Base-by-base conservation (phyloP, 2,888 invertebrate genomes). In the Tridacna gigas region DNA sequence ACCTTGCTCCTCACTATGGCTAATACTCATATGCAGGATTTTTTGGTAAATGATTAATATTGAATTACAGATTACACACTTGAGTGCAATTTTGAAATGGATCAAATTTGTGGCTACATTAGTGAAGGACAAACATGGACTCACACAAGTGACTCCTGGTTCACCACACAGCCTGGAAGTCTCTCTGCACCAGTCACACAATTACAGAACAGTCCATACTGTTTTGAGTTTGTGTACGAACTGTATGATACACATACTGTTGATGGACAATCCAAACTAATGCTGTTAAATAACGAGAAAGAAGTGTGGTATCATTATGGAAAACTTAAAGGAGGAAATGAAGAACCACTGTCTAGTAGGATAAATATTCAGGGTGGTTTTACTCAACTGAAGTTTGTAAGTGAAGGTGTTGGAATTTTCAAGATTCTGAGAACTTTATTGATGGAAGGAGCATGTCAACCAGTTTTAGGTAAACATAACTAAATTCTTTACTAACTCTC, bases 141-240 rank as follows among this genome's bases (percentile, higher is more conserved):
- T 7, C 74, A 7, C 20, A 60, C 15, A n/a, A 18, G 28, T n/a
- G 63, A 28, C 61, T 25, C 28, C 61, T 75, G 61, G 74, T 11
- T n/a, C 18, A 45, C 74, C n/a, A 37, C 9, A 12, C 28, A 61
- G 28, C 22, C 56, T n/a, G 74, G 74, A 3, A 25, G 7, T n/a
- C 63, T 75, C 20, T 20, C 22, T 11, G 61, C 47, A 4, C 74
- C 74, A 11, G n/a, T 37, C 28, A 37, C 61, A 18, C n/a, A 47
- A 20, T 22, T 45, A 12, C 20, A 45, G 13, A 11, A 22, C 13
- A 47, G 22, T 13, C 48, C 12, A n/a, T 22, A 75, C 47, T 75
- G 74, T 75, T 61, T 75, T 20, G 74, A 60, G 25, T 75, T 75
- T n/a, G 3, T 37, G 5, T 75, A 75, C 61, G 37, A 26, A 18